phyloP scores from a whole-genome alignment of 2,888 invertebrate species.

The Nowickia ferox region DNA sequence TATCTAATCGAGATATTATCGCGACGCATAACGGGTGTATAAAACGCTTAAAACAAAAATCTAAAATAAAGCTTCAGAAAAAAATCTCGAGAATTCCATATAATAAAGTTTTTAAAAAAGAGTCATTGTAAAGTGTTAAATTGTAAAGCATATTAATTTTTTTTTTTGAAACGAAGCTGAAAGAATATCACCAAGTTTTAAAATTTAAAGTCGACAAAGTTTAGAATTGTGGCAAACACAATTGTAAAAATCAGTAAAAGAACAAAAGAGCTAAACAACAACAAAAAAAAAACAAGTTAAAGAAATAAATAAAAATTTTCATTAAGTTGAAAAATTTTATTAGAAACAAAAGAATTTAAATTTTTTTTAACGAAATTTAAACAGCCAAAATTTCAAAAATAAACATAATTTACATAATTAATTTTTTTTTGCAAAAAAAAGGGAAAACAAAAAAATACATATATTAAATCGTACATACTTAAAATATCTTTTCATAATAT shows the following conservation, averaged over 20 bases:
- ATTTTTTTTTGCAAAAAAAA: constrained; percentile 15
- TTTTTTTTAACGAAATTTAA: no score
- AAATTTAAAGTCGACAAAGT: neutral
- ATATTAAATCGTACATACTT: neutral
- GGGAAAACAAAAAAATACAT: constrained; percentile 15
- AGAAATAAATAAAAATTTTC: constrained; percentile 12
- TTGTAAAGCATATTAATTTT: constrained; percentile 23
- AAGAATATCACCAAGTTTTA: constrained; percentile 28
- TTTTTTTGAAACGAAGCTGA: constrained; percentile 26
- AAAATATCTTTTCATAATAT: constrained; percentile 46
- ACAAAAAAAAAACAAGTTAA: neutral
- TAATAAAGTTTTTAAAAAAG: constrained; percentile 13
- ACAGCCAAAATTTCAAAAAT: neutral
- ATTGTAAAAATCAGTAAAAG: neutral
- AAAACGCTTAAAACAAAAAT: constrained; percentile 70
- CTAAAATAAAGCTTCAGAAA: neutral
- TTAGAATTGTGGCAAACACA: constrained; percentile 35
- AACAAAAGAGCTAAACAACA: neutral
- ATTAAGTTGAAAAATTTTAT: neutral
- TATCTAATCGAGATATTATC: constrained; percentile 83
- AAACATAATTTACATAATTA: neutral
- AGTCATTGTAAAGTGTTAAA: neutral
- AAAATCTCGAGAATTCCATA: constrained; percentile 30
- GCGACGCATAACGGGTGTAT: constrained; percentile 82
- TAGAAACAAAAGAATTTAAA: no score